Evolutionary conservation across 2,888 invertebrate genomes (phyloP).

Genomic region (Protodeltote pygarga): DNA sequence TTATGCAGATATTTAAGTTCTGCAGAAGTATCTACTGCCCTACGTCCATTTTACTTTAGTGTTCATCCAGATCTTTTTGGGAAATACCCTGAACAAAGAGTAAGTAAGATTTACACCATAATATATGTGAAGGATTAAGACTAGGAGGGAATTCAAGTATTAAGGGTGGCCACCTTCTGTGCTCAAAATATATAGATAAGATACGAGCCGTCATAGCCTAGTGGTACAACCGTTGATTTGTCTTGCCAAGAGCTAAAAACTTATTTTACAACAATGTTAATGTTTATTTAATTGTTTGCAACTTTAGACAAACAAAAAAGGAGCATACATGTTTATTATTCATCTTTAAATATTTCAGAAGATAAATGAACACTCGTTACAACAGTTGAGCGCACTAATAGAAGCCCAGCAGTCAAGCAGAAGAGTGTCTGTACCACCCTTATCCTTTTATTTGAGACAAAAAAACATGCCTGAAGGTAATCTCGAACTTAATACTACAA

Average conservation of each 20-base stretch:
- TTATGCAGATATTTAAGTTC: slow-evolving; percentile 87
- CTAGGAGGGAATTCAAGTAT: no score
- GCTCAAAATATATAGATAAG: no score
- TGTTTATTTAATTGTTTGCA: no score
- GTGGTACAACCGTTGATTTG: no score
- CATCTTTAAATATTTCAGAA: slow-evolving; percentile 84
- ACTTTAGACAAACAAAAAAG: no score
- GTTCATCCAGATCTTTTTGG: slow-evolving; percentile 99
- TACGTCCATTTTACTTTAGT: slow-evolving; percentile 97
- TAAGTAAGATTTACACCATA: slow-evolving; percentile 68
- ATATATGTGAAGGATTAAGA: no score
- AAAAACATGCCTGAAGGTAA: slow-evolving; percentile 87
- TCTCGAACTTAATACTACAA: no score
- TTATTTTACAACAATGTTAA: no score
- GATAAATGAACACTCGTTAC: slow-evolving; percentile 96
- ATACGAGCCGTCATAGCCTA: no score
- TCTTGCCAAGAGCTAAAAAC: no score
- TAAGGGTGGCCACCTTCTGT: no score
- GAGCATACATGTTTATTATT: background rate
- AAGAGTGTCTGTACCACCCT: slow-evolving; percentile 85
- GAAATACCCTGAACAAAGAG: slow-evolving; percentile 95
- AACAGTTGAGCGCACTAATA: slow-evolving; percentile 94
- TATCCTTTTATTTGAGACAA: slow-evolving; percentile 93
- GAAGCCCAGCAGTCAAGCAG: slow-evolving; percentile 91
- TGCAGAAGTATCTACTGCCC: slow-evolving; percentile 95